These are phyloP conservation scores for Serranochromis macrocephalus DNA, from an alignment of 2,113 vertebrate genomes.

Conservation along the genomic window DNA sequence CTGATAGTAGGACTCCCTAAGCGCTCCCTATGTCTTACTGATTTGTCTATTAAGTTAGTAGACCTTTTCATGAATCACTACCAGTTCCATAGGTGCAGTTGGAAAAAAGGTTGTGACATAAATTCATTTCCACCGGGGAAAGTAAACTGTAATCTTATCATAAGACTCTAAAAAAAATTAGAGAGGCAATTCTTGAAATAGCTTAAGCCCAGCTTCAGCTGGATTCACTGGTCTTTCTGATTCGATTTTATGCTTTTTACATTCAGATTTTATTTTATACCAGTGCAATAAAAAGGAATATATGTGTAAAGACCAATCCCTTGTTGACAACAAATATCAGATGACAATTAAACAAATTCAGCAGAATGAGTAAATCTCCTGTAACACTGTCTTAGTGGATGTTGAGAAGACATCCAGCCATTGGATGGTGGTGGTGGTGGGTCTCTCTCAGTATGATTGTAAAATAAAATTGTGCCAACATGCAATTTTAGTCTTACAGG, in stretches of 20 bases:
- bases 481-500: conserved; percentile 19
- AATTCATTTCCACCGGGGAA: background rate
- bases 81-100: background rate
- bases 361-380: background rate
- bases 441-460: conserved; percentile 1
- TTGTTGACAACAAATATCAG: background rate
- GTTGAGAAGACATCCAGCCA: conserved; percentile 2
- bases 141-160: background rate
- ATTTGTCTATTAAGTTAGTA: background rate
- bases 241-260: background rate
- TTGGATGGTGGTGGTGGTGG: background rate
- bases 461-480: conserved; percentile 11
- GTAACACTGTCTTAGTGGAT: background rate
- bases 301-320: background rate
- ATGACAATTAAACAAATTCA: background rate
- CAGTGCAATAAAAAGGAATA: background rate
- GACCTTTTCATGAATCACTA: background rate
- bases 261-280: background rate
- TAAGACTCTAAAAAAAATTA: background rate
- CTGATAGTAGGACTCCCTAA: background rate
- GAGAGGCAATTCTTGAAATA: background rate
- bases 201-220: background rate
- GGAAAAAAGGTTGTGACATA: background rate
- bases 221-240: background rate
- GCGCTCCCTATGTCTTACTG: background rate